These are phyloP conservation scores for Silurus glanis DNA, from an alignment of 2,113 vertebrate genomes.

Conservation along the genomic window DNA sequence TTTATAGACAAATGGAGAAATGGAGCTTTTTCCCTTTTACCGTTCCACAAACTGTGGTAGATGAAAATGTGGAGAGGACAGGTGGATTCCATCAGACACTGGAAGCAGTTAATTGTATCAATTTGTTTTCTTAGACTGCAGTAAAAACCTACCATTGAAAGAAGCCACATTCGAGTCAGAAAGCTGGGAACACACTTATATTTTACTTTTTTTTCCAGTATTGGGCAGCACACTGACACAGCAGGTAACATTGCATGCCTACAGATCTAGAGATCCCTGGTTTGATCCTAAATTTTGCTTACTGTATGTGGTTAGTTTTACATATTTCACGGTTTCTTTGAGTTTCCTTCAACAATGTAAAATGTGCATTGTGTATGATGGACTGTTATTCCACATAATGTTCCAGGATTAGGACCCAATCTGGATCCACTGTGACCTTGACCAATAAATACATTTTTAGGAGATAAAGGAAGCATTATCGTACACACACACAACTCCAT, in stretches of 20 bases:
- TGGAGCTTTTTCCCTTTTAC: not conserved
- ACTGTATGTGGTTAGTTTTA: not conserved
- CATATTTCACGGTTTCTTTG: not conserved
- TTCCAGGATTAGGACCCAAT: not conserved
- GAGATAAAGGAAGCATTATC: not conserved
- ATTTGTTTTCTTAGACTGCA: not conserved
- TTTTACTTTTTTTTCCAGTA: not conserved
- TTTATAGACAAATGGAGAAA: not conserved
- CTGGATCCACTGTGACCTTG: not conserved
- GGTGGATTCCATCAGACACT: not conserved
- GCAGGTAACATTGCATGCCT: not conserved
- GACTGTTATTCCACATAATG: not conserved
- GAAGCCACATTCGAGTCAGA: not conserved
- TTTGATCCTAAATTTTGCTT: not conserved
- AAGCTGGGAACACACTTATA: not conserved
- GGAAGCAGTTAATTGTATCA: not conserved
- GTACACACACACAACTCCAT: not conserved
- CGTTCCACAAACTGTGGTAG: not conserved
- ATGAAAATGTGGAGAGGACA: not conserved
- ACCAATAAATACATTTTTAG: not conserved
- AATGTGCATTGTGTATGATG: not conserved
- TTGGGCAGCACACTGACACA: not conserved
- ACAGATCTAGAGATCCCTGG: not conserved
- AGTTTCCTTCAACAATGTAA: not conserved
- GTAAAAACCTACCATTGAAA: not conserved